Conservation (phyloP, 2,888 invertebrate species). For the Pyrrhosoma nymphula region DNA sequence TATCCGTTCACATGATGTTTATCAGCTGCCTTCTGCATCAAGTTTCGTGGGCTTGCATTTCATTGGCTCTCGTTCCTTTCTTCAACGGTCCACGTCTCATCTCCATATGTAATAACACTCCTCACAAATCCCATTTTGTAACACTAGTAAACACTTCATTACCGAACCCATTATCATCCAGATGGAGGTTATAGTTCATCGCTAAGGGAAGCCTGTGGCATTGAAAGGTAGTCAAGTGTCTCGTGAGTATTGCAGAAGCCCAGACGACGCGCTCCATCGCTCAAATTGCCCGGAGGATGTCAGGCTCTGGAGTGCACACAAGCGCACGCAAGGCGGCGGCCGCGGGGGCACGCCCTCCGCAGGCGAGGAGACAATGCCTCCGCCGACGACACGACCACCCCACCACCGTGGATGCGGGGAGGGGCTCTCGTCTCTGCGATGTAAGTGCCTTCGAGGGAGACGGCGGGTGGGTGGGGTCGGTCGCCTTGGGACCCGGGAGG, state of each 20-base stretch:
- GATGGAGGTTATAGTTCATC: too few species aligned
- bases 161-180: too few species aligned
- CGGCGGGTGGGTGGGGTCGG: not conserved
- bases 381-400: too few species aligned
- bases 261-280: not conserved
- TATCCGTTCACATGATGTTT: too few species aligned
- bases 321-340: not conserved
- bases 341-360: not conserved
- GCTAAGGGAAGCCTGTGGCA: not conserved
- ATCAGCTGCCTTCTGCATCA: too few species aligned
- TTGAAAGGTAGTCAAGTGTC: not conserved
- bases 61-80: too few species aligned
- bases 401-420: not conserved
- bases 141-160: too few species aligned
- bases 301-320: not conserved
- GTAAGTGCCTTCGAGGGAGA: not conserved
- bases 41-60: too few species aligned
- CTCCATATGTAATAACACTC: too few species aligned
- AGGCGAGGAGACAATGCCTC: not conserved
- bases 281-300: not conserved
- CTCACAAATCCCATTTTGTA: too few species aligned
- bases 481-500: constrained; percentile 3
- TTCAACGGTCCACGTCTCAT: too few species aligned
- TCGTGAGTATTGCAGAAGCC: not conserved
- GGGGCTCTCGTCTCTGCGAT: not conserved